phyloP scores from a whole-genome alignment of 2,888 invertebrate genomes.

The Dicranocentrus wangi region DNA sequence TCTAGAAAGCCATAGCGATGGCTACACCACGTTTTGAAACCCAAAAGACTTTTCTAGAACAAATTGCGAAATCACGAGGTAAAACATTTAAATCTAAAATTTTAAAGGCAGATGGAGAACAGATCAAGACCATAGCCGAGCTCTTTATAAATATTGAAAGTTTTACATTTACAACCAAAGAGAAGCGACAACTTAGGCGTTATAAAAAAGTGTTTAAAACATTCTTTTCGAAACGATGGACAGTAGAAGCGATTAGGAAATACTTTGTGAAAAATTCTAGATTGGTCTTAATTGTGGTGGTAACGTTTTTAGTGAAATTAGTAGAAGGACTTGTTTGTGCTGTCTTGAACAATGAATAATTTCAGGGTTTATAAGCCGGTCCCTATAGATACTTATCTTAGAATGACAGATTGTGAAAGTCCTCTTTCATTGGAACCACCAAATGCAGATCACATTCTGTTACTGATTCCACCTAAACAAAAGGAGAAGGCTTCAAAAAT shows the following conservation, averaged over 20 bases:
- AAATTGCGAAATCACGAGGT: slow-evolving; percentile 17
- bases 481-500: not conserved
- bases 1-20: not conserved
- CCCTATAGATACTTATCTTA: not conserved
- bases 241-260: not conserved
- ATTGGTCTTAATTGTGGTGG: not conserved
- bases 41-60: slow-evolving; percentile 4
- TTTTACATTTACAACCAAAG: not conserved
- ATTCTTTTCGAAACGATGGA: slow-evolving; percentile 7
- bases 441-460: not conserved
- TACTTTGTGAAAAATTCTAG: slow-evolving; percentile 6
- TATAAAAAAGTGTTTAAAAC: not conserved
- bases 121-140: slow-evolving; percentile 22
- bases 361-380: slow-evolving; percentile 3
- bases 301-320: slow-evolving; percentile 18
- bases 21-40: not conserved
- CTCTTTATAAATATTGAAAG: slow-evolving; percentile 33
- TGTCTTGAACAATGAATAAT: not conserved
- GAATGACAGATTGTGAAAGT: not conserved
- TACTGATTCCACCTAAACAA: not conserved
- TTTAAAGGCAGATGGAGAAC: slow-evolving; percentile 1
- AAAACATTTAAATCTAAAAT: not conserved
- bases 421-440: not conserved
- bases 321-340: slow-evolving; percentile 11
- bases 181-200: not conserved